Percentiles rank a stretch among this genome's conserved stretches.
These are phyloP conservation scores for Percina caprodes DNA, from an alignment of 2,113 vertebrate species.

Conservation along the genomic window DNA sequence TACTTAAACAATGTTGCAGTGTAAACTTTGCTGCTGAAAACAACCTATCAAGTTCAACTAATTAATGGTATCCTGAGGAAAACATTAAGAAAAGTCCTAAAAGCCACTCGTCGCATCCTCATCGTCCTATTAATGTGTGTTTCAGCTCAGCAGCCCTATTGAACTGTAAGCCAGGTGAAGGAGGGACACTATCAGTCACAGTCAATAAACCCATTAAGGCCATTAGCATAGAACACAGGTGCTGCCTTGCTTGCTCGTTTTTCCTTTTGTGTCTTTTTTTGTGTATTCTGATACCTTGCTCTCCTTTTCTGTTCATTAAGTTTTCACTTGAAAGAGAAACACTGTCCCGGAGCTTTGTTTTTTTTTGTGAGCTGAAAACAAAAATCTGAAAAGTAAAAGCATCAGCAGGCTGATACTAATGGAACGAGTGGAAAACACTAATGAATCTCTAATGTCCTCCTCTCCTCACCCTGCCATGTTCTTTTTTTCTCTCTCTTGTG, in stretches of 20 bases:
- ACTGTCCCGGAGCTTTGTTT: constrained; percentile 36
- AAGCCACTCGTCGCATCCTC: neutral
- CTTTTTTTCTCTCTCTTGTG: constrained; percentile 4
- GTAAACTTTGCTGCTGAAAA: neutral
- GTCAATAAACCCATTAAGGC: constrained; percentile 66
- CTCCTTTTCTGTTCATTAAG: constrained; percentile 66
- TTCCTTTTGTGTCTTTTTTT: constrained; percentile 53
- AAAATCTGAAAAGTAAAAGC: constrained; percentile 56
- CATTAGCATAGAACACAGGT: constrained; percentile 55
- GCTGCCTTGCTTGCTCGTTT: constrained; percentile 32
- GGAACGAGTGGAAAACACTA: constrained; percentile 61
- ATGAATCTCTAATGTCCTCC: constrained; percentile 60
- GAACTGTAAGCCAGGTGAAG: constrained; percentile 31
- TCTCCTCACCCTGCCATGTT: constrained; percentile 32
- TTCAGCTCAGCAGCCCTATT: neutral
- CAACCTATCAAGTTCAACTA: neutral
- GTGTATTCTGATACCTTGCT: constrained; percentile 59
- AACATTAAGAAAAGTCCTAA: constrained; percentile 24
- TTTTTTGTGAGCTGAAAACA: constrained; percentile 41
- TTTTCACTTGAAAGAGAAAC: constrained; percentile 52
- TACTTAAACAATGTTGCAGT: neutral
- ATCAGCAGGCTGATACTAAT: constrained; percentile 47
- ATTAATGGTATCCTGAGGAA: constrained; percentile 2
- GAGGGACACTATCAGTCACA: constrained; percentile 40
- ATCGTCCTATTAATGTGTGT: neutral